Evolutionary conservation across 2,113 vertebrate species (phyloP), one percentile per base, ranked within the genome.

Genomic region (Odocoileus virginianus): DNA sequence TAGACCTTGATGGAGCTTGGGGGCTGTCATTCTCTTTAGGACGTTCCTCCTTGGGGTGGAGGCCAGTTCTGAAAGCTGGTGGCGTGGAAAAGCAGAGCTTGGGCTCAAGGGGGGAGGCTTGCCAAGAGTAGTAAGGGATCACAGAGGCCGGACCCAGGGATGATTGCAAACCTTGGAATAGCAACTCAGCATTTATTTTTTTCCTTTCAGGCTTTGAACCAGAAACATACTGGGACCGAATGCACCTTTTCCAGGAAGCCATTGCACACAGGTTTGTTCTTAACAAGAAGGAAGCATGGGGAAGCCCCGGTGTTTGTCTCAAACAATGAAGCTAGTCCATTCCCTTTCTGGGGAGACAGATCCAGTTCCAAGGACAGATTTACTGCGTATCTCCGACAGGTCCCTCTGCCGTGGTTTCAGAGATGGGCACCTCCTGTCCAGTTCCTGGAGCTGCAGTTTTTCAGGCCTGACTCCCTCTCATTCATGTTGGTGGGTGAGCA

Each of bases 191-290:
- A 17, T 47, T 81, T 90, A 16, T 52, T 54, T 76, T 85, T 74
- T 81, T 94, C 87, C 27, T 98, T 97, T 85, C 97, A 99, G 99
- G 99, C 25, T 99, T 99, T 33, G 99, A 99, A 96, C 99, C 99
- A 0, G 99, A 99, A 98, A 99, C 99, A 0, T 99, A 99, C 97
- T 99, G 99, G 99, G 99, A 99, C 91, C 99, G 99, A 95, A 99
- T 99, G 99, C 99, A 99, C 97, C 99, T 99, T 33, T 99, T 99
- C 8, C 99, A 99, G 98, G 99, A 99, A 98, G 99, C 99, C 94
- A 99, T 99, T 89, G 99, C 99, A 0, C 99, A 99, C 99, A 99
- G 99, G 99, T 99, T 45, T 30, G 98, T 95, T 47, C 54, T 57
- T 50, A 50, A 36, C 61, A 36, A n/a, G 50, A 71, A 52, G 85